A percentile compares a stretch with the other conserved stretches of the same genome.
Conservation (phyloP, 1,140 invertebrate species). For the Goniozus legneri region DNA sequence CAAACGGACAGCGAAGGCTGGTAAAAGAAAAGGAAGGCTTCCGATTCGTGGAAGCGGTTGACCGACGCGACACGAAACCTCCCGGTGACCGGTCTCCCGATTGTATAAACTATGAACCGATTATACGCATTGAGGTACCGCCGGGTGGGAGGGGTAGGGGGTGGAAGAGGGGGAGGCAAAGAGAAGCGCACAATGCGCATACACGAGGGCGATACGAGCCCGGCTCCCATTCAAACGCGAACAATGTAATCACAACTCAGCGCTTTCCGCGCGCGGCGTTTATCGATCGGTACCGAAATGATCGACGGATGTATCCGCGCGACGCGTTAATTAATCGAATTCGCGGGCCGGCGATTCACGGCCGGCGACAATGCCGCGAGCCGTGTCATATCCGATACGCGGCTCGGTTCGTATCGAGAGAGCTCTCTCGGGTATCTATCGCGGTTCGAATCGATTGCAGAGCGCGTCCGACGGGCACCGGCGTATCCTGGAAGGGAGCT, state of each 20-base stretch:
- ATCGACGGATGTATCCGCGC: no score
- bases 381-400: no score
- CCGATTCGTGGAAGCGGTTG: slow-evolving; percentile 23
- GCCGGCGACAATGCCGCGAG: no score
- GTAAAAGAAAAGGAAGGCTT: slow-evolving; percentile 14
- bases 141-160: background rate
- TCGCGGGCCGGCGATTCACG: no score
- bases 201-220: no score
- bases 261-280: slow-evolving; percentile 28
- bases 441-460: no score
- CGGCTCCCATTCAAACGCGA: slow-evolving; percentile 39
- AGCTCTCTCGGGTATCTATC: no score
- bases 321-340: no score
- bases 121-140: background rate
- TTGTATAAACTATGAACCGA: slow-evolving; percentile 38
- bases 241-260: slow-evolving; percentile 48
- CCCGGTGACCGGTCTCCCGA: slow-evolving; percentile 36
- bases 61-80: slow-evolving; percentile 24
- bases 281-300: slow-evolving; percentile 28
- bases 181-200: slow-evolving; percentile 24
- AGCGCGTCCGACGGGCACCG: no score
- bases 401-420: no score
- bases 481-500: no score
- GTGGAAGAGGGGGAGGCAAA: background rate
- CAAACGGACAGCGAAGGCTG: no score